Percentiles rank a stretch among this genome's conserved stretches.
phyloP scores from a whole-genome alignment of 2,113 vertebrate genomes.

The Echinops telfairi region DNA sequence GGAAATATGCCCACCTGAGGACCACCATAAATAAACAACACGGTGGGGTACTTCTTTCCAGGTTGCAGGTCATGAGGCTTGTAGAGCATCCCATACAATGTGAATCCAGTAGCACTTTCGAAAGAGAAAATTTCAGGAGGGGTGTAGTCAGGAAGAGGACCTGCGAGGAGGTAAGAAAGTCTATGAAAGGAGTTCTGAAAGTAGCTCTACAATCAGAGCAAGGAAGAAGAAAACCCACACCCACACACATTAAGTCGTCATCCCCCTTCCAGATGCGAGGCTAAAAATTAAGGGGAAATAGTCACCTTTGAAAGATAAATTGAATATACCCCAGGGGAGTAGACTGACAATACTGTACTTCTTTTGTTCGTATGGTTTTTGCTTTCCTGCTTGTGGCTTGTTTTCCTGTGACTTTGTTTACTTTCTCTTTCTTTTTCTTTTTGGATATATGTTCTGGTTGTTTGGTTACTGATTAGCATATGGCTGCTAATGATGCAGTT shows the following conservation, averaged over 20 bases:
- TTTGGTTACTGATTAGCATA: too few species aligned
- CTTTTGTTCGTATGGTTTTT: too few species aligned
- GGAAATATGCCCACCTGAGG: conserved; percentile 87
- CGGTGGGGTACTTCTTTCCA: conserved; percentile 91
- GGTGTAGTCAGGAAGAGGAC: conserved; percentile 89
- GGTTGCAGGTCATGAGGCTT: conserved; percentile 91
- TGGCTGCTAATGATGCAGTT: too few species aligned
- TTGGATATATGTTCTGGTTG: too few species aligned
- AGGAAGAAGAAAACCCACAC: conserved; percentile 16
- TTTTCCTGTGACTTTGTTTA: too few species aligned
- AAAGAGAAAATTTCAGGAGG: conserved; percentile 92
- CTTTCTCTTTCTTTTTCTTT: too few species aligned
- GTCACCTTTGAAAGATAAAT: too few species aligned
- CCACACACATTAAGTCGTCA: conserved; percentile 8
- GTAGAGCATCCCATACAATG: conserved; percentile 91
- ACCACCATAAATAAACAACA: conserved; percentile 91
- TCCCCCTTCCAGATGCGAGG: background rate
- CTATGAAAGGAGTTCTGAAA: conserved; percentile 13
- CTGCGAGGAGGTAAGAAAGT: conserved; percentile 74
- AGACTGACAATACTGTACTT: too few species aligned
- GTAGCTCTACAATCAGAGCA: background rate
- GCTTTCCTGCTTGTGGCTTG: too few species aligned
- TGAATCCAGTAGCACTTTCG: conserved; percentile 89
- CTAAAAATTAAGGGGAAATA: too few species aligned
- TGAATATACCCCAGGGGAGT: too few species aligned